Evolutionary conservation across 2,113 vertebrate genomes (phyloP).

Genomic region (Naja naja): DNA sequence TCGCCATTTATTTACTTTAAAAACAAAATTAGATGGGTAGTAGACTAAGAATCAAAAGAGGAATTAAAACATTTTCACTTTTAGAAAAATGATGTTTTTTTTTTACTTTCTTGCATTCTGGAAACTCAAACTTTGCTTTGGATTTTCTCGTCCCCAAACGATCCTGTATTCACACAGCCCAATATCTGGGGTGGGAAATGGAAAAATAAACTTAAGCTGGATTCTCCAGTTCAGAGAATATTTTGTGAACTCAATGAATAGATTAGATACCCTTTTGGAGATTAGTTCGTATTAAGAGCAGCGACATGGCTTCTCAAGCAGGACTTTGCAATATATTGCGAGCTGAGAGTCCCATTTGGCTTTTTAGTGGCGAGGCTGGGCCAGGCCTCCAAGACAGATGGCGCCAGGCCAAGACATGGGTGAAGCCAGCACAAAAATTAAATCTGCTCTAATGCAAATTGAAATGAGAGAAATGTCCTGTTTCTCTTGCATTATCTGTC

Average conservation of each 20-base stretch:
- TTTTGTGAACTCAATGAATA: background rate
- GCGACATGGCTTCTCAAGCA: too few relatives aligned
- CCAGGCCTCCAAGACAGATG: background rate
- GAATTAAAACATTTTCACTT: background rate
- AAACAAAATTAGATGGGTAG: background rate
- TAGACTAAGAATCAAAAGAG: background rate
- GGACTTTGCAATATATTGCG: background rate
- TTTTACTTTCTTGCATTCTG: background rate
- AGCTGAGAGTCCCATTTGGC: background rate
- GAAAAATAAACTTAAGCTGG: background rate
- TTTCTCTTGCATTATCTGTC: background rate
- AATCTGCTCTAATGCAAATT: background rate
- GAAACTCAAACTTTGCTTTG: background rate
- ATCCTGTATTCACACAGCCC: background rate
- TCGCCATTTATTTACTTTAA: background rate
- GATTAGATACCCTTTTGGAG: background rate
- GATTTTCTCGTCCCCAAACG: background rate
- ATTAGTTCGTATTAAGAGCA: background rate
- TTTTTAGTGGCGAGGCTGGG: background rate
- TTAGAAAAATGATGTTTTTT: background rate
- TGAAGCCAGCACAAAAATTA: background rate
- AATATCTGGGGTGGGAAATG: background rate
- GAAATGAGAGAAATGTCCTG: background rate
- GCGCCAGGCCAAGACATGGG: background rate
- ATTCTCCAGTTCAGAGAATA: background rate